These are phyloP conservation scores for Rhinophrynus dorsalis DNA, from an alignment of 2,797 vertebrate species.

Conservation along the genomic window DNA sequence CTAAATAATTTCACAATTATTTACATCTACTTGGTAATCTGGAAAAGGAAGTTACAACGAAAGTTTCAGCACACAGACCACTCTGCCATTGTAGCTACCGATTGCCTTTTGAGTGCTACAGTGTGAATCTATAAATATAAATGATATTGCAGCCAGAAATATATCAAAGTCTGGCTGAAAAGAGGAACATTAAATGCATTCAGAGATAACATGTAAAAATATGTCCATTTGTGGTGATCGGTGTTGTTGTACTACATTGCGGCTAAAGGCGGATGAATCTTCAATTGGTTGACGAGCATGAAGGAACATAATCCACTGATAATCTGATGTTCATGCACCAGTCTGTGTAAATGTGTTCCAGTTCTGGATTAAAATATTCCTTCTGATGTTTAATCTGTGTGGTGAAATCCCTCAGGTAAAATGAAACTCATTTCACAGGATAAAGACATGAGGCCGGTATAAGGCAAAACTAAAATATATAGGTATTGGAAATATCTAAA, in stretches of 20 bases:
- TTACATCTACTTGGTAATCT: too few relatives aligned
- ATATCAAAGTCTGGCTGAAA: constrained; percentile 6
- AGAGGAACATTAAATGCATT: constrained; percentile 2
- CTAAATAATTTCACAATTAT: too few relatives aligned
- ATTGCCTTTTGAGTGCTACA: not conserved
- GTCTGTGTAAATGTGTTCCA: constrained; percentile 17
- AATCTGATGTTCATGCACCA: constrained; percentile 6
- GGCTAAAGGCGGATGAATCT: constrained; percentile 7
- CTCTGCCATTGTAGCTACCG: too few relatives aligned
- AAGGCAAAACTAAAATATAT: too few relatives aligned
- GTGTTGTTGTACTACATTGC: constrained; percentile 11
- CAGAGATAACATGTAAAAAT: constrained; percentile 19
- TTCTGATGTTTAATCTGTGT: constrained; percentile 40
- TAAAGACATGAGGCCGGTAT: constrained; percentile 9
- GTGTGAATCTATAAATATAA: constrained; percentile 9
- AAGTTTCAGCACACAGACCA: too few relatives aligned
- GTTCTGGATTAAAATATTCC: constrained; percentile 34
- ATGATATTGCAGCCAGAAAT: not conserved
- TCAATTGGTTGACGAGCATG: not conserved
- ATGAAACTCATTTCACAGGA: constrained; percentile 31
- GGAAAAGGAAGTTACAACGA: too few relatives aligned
- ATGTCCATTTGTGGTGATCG: constrained; percentile 12
- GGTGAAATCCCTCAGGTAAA: constrained; percentile 21
- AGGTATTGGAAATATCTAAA: too few relatives aligned
- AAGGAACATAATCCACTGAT: constrained; percentile 31